A percentile compares a stretch with the other conserved stretches of the same genome.
phyloP scores from a whole-genome alignment of 2,888 invertebrate species.

The Brassicogethes aeneus region DNA sequence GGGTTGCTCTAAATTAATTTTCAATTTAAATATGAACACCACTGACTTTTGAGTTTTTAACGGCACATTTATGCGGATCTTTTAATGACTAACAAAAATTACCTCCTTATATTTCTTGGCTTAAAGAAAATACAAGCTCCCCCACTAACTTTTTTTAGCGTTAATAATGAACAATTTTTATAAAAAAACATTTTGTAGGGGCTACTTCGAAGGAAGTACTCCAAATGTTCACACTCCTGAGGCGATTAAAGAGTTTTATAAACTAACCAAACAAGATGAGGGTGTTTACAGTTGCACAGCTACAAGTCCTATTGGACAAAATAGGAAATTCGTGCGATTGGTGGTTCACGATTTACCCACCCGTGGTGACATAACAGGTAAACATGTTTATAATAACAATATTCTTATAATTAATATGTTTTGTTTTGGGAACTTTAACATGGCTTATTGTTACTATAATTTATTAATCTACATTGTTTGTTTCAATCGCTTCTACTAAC shows the following conservation, averaged over 20 bases:
- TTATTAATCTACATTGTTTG: slow-evolving; percentile 15
- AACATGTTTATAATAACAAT: slow-evolving; percentile 12
- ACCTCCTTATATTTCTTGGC: too few relatives aligned
- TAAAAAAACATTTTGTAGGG: too few relatives aligned
- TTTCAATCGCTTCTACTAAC: slow-evolving; percentile 28
- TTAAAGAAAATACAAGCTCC: too few relatives aligned
- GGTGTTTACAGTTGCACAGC: slow-evolving; percentile 68
- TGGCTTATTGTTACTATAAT: slow-evolving; percentile 5
- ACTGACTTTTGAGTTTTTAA: too few relatives aligned
- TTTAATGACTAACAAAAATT: too few relatives aligned
- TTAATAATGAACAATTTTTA: too few relatives aligned
- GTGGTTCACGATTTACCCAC: slow-evolving; percentile 40
- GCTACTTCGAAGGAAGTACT: too few relatives aligned
- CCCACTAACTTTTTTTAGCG: too few relatives aligned
- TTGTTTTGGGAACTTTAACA: slow-evolving; percentile 3
- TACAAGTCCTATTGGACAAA: slow-evolving; percentile 53
- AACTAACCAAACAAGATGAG: slow-evolving; percentile 50
- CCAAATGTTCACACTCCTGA: too few relatives aligned
- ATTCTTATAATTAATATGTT: neutral
- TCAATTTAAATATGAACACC: too few relatives aligned
- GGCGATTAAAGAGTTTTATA: neutral
- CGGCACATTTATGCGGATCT: too few relatives aligned
- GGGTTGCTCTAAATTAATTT: too few relatives aligned
- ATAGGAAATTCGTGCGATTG: slow-evolving; percentile 54
- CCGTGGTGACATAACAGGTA: slow-evolving; percentile 41